phyloP scores from a whole-genome alignment of 2,888 invertebrate species.

The Philonicus albiceps region DNA sequence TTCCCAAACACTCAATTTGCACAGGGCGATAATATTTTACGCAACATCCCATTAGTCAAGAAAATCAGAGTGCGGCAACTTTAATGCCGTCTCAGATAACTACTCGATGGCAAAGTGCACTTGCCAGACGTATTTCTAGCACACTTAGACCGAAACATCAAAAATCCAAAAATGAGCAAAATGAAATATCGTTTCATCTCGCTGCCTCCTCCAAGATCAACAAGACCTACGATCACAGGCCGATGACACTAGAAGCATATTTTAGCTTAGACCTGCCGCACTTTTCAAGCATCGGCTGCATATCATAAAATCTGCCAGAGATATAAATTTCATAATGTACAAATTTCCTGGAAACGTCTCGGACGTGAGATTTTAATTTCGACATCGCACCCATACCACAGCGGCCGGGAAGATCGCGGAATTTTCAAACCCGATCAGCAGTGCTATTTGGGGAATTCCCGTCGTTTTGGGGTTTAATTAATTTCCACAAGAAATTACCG shows the following conservation, averaged over 20 bases:
- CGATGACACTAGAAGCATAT: constrained; percentile 19
- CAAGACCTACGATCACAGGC: neutral
- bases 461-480: constrained; percentile 28
- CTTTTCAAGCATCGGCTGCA: neutral
- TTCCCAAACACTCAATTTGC: neutral
- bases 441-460: neutral
- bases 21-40: neutral
- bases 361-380: neutral
- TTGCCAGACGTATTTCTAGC: constrained; percentile 4
- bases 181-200: constrained; percentile 1
- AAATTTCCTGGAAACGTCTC: neutral
- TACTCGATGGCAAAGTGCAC: neutral
- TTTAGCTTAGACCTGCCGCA: neutral
- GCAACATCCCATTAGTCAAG: constrained; percentile 10
- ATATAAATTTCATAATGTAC: constrained; percentile 19
- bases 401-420: neutral
- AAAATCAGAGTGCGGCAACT: constrained; percentile 23
- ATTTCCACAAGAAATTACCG: constrained; percentile 32
- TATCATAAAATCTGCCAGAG: constrained; percentile 9
- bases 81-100: constrained; percentile 20
- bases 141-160: neutral
- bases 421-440: constrained; percentile 6
- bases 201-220: constrained; percentile 1
- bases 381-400: neutral
- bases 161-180: neutral